Percentiles rank a stretch among this genome's conserved stretches.
These are phyloP conservation scores for Melanotaenia boesemani DNA, from an alignment of 2,797 vertebrate genomes.

Conservation along the genomic window DNA sequence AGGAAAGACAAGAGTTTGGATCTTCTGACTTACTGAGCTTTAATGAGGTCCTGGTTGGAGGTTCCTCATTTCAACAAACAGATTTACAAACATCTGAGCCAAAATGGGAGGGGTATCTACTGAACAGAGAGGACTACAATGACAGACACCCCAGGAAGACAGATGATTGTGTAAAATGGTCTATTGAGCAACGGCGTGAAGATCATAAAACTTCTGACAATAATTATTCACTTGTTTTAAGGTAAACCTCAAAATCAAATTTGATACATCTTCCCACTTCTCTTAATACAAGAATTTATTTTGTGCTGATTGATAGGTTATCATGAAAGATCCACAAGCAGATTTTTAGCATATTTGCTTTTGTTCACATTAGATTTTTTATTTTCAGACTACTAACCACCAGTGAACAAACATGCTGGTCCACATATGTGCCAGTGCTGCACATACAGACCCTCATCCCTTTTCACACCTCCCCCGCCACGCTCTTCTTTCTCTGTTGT, in stretches of 20 bases:
- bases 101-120: conserved; percentile 27
- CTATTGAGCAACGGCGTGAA: conserved; percentile 44
- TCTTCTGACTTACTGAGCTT: conserved; percentile 61
- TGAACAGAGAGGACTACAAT: conserved; percentile 33
- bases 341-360: conserved; percentile 1
- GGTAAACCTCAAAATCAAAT: conserved; percentile 56
- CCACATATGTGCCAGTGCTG: background rate
- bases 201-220: conserved; percentile 31
- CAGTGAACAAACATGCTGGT: conserved; percentile 3
- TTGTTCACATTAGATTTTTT: conserved; percentile 3
- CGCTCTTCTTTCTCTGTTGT: conserved; percentile 6
- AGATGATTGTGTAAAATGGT: conserved; percentile 37
- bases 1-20: conserved; percentile 29
- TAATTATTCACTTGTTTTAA: conserved; percentile 41
- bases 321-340: background rate
- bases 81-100: conserved; percentile 38
- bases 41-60: conserved; percentile 50
- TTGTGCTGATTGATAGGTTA: background rate
- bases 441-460: background rate
- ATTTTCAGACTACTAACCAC: conserved; percentile 6
- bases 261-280: background rate
- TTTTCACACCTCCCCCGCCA: background rate
- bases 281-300: background rate
- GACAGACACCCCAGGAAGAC: conserved; percentile 30
- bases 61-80: conserved; percentile 51